phyloP scores from a whole-genome alignment of 2,797 vertebrate species.

The Characodon lateralis region DNA sequence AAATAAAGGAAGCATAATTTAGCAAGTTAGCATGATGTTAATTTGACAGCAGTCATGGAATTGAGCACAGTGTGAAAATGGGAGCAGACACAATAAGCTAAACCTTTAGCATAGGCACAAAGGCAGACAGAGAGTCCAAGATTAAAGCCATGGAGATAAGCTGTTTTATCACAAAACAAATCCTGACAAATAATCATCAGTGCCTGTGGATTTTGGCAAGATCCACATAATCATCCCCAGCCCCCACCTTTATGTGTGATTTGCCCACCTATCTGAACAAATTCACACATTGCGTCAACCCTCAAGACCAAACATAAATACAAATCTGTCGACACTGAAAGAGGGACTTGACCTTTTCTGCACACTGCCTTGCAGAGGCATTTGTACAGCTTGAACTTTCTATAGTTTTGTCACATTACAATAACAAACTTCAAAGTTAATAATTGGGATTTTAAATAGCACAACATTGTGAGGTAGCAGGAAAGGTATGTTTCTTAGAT shows the following conservation, averaged over 20 bases:
- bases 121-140: slow-evolving; percentile 46
- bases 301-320: slow-evolving; percentile 22
- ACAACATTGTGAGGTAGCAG: not conserved
- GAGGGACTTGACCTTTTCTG: not conserved
- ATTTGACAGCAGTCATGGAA: slow-evolving; percentile 9
- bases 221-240: slow-evolving; percentile 65
- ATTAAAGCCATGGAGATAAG: slow-evolving; percentile 75
- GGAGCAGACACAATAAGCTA: slow-evolving; percentile 28
- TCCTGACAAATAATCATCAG: slow-evolving; percentile 71
- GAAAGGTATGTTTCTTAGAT: not conserved
- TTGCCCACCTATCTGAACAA: slow-evolving; percentile 47
- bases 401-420: slow-evolving; percentile 2
- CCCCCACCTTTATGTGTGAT: slow-evolving; percentile 44
- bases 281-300: slow-evolving; percentile 34
- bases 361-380: not conserved
- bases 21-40: slow-evolving; percentile 4
- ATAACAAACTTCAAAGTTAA: not conserved
- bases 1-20: not conserved
- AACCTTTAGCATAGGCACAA: slow-evolving; percentile 29
- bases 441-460: not conserved
- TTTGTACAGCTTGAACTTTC: not conserved
- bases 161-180: slow-evolving; percentile 74
- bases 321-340: slow-evolving; percentile 10
- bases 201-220: slow-evolving; percentile 74
- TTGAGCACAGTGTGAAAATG: slow-evolving; percentile 12